These are phyloP conservation scores for Drosophila kikkawai DNA, from an alignment of 1,140 invertebrate species.

Conservation along the genomic window DNA sequence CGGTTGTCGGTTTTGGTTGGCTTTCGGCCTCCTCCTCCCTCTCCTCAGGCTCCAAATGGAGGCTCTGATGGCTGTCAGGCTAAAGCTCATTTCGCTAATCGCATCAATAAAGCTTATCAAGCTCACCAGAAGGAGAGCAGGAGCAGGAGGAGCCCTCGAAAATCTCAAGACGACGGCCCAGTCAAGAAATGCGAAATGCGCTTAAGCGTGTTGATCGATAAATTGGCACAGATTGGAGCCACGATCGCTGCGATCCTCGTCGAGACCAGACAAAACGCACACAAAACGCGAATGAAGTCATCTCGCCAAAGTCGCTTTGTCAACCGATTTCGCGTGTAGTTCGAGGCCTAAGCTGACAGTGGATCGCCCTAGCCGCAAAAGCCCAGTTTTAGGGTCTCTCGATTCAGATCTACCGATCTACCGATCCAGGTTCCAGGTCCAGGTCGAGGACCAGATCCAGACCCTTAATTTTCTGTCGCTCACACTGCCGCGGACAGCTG, in stretches of 20 bases:
- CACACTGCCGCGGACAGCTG: conserved; percentile 63
- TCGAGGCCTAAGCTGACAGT: conserved; percentile 71
- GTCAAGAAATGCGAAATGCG: conserved; percentile 62
- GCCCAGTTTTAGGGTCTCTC: conserved; percentile 28
- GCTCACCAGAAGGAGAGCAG: conserved; percentile 46
- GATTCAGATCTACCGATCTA: neutral
- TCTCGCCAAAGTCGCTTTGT: conserved; percentile 74
- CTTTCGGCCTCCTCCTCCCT: conserved; percentile 11
- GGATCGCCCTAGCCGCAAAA: conserved; percentile 66
- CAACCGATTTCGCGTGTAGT: conserved; percentile 77
- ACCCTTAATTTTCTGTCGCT: conserved; percentile 42
- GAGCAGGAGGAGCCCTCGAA: conserved; percentile 43
- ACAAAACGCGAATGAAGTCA: conserved; percentile 79
- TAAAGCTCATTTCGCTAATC: conserved; percentile 81
- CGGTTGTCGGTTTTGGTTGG: conserved; percentile 68
- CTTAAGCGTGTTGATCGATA: conserved; percentile 82
- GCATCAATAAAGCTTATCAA: conserved; percentile 82
- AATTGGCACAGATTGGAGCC: conserved; percentile 67
- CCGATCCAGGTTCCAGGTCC: conserved; percentile 1
- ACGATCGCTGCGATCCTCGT: conserved; percentile 20
- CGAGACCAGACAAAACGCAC: conserved; percentile 58
- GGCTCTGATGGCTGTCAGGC: conserved; percentile 43
- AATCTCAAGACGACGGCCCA: conserved; percentile 39
- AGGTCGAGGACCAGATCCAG: neutral
- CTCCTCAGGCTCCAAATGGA: neutral